phyloP scores from a whole-genome alignment of 2,888 invertebrate genomes.

The Troides aeacus region DNA sequence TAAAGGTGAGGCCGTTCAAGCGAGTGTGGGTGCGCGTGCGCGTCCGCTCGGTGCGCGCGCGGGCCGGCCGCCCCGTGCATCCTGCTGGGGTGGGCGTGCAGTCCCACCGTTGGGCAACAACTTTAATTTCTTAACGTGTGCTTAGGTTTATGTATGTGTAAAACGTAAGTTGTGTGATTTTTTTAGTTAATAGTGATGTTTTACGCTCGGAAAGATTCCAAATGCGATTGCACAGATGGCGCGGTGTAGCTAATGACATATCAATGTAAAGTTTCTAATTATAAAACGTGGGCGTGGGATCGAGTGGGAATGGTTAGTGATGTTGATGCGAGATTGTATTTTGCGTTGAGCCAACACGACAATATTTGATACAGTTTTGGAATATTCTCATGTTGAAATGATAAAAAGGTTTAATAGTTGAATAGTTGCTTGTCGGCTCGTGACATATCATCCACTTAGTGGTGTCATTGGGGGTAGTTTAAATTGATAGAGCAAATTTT shows the following conservation, averaged over 20 bases:
- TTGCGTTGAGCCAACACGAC: conserved; percentile 67
- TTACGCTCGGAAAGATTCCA: conserved; percentile 77
- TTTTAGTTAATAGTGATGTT: conserved; percentile 64
- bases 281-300: conserved; percentile 41
- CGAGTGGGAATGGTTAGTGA: conserved; percentile 60
- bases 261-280: conserved; percentile 73
- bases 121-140: conserved; percentile 52
- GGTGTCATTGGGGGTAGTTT: conserved; percentile 58
- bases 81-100: conserved; percentile 32
- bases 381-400: conserved; percentile 69
- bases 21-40: conserved; percentile 49
- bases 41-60: conserved; percentile 32
- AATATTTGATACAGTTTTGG: conserved; percentile 64
- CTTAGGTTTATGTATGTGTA: conserved; percentile 53
- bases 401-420: conserved; percentile 71
- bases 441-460: conserved; percentile 76
- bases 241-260: conserved; percentile 77
- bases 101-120: conserved; percentile 31
- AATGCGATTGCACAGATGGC: conserved; percentile 61
- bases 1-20: conserved; percentile 47
- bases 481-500: conserved; percentile 54
- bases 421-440: conserved; percentile 63
- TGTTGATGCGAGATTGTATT: conserved; percentile 46
- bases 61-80: conserved; percentile 37
- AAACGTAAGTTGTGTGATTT: conserved; percentile 68